Evolutionary conservation across 2,113 vertebrate species (phyloP).

Genomic region (Synodontis membranacea): DNA sequence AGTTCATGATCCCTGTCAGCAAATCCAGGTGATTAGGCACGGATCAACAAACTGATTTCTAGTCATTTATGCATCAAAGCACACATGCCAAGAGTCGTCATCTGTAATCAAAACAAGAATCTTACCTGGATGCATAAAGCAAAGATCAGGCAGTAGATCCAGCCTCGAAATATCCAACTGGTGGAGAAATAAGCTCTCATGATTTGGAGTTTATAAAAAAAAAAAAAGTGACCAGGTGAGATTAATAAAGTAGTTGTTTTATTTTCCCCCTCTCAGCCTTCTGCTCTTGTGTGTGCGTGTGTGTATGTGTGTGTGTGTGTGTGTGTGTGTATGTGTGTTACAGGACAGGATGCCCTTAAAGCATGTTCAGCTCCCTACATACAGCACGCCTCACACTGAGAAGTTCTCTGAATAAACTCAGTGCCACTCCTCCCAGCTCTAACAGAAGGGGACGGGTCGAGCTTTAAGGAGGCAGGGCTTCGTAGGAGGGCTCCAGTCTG

Average conservation of each 20-base stretch:
- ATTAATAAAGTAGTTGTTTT: neutral
- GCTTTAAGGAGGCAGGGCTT: neutral
- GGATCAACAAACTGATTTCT: neutral
- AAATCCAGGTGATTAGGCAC: neutral
- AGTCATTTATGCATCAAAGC: neutral
- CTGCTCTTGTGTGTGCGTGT: neutral
- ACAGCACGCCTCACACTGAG: neutral
- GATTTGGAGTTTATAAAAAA: constrained; percentile 47
- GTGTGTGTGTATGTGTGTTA: neutral
- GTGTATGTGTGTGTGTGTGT: neutral
- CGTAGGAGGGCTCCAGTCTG: neutral
- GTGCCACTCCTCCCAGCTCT: neutral
- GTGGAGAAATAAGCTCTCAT: constrained; percentile 68
- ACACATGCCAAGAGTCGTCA: neutral
- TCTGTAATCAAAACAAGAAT: neutral
- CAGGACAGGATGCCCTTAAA: neutral
- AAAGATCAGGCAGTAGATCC: constrained; percentile 68
- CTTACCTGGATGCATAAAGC: constrained; percentile 71
- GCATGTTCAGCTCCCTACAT: constrained; percentile 9
- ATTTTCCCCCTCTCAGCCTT: neutral
- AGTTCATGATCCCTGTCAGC: neutral
- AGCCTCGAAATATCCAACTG: constrained; percentile 74
- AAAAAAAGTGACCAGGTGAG: neutral
- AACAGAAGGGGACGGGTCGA: neutral
- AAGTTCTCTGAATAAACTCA: neutral